A percentile compares a stretch with the other conserved stretches of the same genome.
Evolutionary conservation across 2,797 vertebrate genomes (phyloP).

Genomic region (Cygnus olor): DNA sequence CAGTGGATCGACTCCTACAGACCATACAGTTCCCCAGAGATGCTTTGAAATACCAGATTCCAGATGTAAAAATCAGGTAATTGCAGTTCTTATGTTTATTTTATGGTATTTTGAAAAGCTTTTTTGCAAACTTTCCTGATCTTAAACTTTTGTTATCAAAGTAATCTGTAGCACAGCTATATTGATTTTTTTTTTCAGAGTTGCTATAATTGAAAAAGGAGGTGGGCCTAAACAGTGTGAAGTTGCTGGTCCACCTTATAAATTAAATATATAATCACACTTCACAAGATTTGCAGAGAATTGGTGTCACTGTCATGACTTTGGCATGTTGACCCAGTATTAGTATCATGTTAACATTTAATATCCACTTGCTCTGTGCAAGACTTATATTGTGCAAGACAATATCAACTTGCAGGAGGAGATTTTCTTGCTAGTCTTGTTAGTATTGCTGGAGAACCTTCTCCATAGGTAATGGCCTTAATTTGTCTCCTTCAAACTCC

Average conservation of each 20-base stretch:
- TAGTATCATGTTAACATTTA: neutral
- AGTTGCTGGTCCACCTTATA: neutral
- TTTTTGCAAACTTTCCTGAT: neutral
- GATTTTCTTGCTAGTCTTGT: neutral
- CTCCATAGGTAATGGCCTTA: neutral
- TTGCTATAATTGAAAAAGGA: neutral
- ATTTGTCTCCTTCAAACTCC: neutral
- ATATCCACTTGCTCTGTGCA: neutral
- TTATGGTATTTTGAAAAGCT: neutral
- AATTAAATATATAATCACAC: neutral
- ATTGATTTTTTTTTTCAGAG: neutral
- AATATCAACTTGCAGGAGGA: neutral
- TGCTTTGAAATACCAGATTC: conserved; percentile 79
- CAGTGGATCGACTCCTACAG: conserved; percentile 81
- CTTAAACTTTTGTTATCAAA: neutral
- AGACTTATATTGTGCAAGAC: neutral
- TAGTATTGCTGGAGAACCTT: neutral
- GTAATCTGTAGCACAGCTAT: neutral
- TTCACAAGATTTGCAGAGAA: neutral
- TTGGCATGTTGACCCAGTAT: neutral
- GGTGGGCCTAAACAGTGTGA: neutral
- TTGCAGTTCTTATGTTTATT: neutral
- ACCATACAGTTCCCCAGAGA: conserved; percentile 80
- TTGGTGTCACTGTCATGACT: neutral
- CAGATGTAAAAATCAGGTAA: conserved; percentile 78